Evolutionary conservation across 2,113 vertebrate species (phyloP).

Genomic region (Triplophysa siluroides): DNA sequence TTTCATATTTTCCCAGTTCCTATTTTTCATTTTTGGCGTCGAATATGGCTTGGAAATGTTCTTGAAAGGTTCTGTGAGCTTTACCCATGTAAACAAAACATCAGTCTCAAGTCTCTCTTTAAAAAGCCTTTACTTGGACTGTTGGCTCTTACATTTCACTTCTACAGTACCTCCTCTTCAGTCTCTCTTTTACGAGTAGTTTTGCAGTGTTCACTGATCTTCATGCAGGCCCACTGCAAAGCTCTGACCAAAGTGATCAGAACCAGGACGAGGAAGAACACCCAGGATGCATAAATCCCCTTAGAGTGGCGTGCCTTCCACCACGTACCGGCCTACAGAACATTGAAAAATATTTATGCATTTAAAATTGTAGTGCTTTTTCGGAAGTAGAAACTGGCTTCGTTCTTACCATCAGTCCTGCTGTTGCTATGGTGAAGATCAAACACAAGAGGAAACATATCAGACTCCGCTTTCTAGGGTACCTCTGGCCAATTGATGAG

Average conservation of each 20-base stretch:
- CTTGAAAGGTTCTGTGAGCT: neutral
- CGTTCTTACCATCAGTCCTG: slow-evolving; percentile 77
- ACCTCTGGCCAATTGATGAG: slow-evolving; percentile 84
- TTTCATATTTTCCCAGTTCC: too few relatives aligned
- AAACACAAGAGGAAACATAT: slow-evolving; percentile 81
- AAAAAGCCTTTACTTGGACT: neutral
- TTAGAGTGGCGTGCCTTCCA: slow-evolving; percentile 16
- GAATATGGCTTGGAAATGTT: neutral
- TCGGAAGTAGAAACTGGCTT: neutral
- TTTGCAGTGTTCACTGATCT: slow-evolving; percentile 64
- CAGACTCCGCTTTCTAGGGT: slow-evolving; percentile 81
- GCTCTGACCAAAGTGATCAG: slow-evolving; percentile 59
- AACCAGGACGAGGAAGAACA: slow-evolving; percentile 57
- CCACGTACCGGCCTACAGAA: slow-evolving; percentile 67
- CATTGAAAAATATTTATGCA: neutral
- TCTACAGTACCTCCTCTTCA: neutral
- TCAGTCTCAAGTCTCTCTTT: neutral
- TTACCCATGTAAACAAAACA: neutral
- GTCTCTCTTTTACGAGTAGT: slow-evolving; percentile 9
- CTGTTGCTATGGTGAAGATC: slow-evolving; percentile 70
- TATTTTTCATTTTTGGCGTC: neutral
- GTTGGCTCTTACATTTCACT: too few relatives aligned
- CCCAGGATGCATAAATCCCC: slow-evolving; percentile 69
- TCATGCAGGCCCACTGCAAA: slow-evolving; percentile 72
- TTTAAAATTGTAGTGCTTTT: neutral